These are phyloP conservation scores for Hyalella azteca DNA, from an alignment of 2,888 invertebrate genomes.

Conservation along the genomic window DNA sequence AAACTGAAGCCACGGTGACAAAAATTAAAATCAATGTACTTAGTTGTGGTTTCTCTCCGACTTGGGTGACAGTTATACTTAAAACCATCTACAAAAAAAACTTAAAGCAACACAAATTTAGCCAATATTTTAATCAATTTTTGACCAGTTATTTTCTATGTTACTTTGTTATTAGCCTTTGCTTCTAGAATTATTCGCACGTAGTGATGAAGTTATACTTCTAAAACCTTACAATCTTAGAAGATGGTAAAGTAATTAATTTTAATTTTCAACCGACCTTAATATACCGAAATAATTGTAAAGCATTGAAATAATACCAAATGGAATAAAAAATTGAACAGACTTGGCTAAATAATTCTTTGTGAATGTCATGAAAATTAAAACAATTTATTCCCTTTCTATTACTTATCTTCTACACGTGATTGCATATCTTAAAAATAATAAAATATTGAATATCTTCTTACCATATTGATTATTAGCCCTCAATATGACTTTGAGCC, in stretches of 20 bases:
- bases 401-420: too few species aligned
- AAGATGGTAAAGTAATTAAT: not conserved
- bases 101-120: not conserved
- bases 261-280: not conserved
- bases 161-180: not conserved
- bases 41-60: not conserved
- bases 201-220: not conserved
- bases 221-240: not conserved
- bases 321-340: not conserved
- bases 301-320: too few species aligned
- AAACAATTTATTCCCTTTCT: not conserved
- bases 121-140: not conserved
- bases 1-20: not conserved
- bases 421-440: too few species aligned
- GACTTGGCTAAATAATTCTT: not conserved
- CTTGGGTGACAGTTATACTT: not conserved
- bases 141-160: not conserved
- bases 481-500: too few species aligned
- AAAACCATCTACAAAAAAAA: not conserved
- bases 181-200: not conserved
- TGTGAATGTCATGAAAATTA: not conserved
- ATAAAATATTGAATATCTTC: too few species aligned
- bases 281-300: too few species aligned
- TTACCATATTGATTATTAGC: too few species aligned
- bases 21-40: not conserved